Evolutionary conservation across 2,888 invertebrate species (phyloP).

Genomic region (Petrolisthes manimaculis): DNA sequence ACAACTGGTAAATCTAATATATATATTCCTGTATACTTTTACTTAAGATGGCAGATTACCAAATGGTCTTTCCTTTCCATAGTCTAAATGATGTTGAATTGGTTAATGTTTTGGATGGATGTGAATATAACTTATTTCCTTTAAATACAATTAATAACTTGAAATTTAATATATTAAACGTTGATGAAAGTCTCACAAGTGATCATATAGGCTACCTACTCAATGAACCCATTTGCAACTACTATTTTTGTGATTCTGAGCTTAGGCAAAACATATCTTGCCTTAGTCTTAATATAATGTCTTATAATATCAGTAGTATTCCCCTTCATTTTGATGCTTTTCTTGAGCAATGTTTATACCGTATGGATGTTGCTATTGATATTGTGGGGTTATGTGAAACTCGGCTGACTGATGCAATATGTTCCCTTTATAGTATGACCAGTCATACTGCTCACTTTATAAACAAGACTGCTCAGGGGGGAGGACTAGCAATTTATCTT

Average conservation of each 20-base stretch:
- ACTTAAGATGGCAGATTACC: too few relatives aligned
- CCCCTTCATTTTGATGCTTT: background rate
- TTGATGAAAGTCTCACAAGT: background rate
- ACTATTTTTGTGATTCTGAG: background rate
- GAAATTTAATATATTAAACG: background rate
- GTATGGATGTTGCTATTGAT: background rate
- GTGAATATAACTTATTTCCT: background rate
- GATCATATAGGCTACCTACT: background rate
- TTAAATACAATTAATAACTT: background rate
- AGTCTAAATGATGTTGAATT: background rate
- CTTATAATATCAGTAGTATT: constrained; percentile 12
- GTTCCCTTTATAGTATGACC: background rate
- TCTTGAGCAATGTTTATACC: background rate
- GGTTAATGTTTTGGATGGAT: background rate
- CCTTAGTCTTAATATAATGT: background rate
- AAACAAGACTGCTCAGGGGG: background rate
- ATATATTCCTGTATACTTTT: too few relatives aligned
- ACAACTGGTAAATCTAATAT: too few relatives aligned
- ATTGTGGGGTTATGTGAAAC: background rate
- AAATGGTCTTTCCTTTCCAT: background rate
- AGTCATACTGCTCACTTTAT: background rate
- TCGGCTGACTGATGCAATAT: background rate
- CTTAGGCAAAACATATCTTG: background rate
- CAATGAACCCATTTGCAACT: background rate
- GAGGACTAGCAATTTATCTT: background rate